phyloP scores from a whole-genome alignment of 2,113 vertebrate genomes.

The Neotoma lepida region DNA sequence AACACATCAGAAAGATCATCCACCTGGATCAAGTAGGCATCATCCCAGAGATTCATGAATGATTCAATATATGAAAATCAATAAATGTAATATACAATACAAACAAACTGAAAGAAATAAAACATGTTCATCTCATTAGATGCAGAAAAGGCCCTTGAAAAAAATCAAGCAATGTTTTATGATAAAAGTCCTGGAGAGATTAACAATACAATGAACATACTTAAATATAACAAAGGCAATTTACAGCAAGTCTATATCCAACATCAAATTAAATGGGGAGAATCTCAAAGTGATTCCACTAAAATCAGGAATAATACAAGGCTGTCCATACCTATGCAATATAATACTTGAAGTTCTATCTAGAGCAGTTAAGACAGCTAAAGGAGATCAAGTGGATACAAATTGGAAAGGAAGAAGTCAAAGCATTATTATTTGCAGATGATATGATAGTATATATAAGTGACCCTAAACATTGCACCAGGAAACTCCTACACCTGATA shows the following conservation, averaged over 20 bases:
- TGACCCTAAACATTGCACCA: not conserved
- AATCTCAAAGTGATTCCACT: not conserved
- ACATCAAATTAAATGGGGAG: not conserved
- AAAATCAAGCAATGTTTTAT: not conserved
- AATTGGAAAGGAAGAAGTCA: not conserved
- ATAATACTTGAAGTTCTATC: not conserved
- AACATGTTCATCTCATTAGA: not conserved
- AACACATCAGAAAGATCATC: not conserved
- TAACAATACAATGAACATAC: not conserved
- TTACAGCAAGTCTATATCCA: not conserved
- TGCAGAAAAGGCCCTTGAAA: not conserved
- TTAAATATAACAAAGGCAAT: not conserved
- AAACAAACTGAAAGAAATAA: not conserved
- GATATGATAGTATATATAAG: not conserved
- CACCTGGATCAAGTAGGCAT: not conserved
- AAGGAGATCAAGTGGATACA: not conserved
- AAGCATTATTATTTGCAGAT: not conserved
- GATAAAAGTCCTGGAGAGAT: not conserved
- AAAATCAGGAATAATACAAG: not conserved
- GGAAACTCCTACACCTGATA: not conserved
- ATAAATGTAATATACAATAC: not conserved
- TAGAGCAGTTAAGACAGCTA: not conserved
- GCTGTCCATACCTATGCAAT: not conserved
- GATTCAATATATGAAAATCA: not conserved
- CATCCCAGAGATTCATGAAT: not conserved